Conservation (phyloP, 2,113 vertebrate genomes). For the Cromileptes altivelis region DNA sequence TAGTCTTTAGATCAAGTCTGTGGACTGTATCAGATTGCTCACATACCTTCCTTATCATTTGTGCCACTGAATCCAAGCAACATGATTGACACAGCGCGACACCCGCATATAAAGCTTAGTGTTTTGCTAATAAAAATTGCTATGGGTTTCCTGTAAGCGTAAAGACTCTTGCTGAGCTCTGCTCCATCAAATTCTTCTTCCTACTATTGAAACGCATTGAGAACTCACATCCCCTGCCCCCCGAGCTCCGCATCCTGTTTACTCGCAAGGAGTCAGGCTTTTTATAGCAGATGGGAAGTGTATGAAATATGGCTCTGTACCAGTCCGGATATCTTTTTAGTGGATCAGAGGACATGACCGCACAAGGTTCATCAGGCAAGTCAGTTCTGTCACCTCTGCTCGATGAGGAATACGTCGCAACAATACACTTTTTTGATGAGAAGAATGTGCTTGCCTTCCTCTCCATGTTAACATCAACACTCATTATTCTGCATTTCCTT, state of each 20-base stretch:
- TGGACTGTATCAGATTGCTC: slow-evolving; percentile 8
- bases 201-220: slow-evolving; percentile 59
- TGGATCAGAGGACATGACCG: slow-evolving; percentile 56
- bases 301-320: slow-evolving; percentile 43
- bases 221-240: not conserved
- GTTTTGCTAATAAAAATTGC: slow-evolving; percentile 20
- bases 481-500: slow-evolving; percentile 37
- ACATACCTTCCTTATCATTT: slow-evolving; percentile 18
- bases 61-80: not conserved
- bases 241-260: slow-evolving; percentile 74
- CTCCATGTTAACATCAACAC: slow-evolving; percentile 10
- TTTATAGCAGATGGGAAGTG: slow-evolving; percentile 62
- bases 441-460: not conserved
- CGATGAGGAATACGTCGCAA: not conserved
- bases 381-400: slow-evolving; percentile 19
- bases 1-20: slow-evolving; percentile 10
- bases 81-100: not conserved
- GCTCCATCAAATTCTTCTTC: slow-evolving; percentile 54
- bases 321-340: slow-evolving; percentile 50
- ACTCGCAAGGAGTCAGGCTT: slow-evolving; percentile 40
- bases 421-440: not conserved
- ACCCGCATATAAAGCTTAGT: slow-evolving; percentile 6
- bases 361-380: slow-evolving; percentile 21
- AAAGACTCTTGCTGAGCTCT: slow-evolving; percentile 3
- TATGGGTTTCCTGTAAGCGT: not conserved